Evolutionary conservation across 1,140 invertebrate species (phyloP).

Genomic region (Drosophila paulistorum): DNA sequence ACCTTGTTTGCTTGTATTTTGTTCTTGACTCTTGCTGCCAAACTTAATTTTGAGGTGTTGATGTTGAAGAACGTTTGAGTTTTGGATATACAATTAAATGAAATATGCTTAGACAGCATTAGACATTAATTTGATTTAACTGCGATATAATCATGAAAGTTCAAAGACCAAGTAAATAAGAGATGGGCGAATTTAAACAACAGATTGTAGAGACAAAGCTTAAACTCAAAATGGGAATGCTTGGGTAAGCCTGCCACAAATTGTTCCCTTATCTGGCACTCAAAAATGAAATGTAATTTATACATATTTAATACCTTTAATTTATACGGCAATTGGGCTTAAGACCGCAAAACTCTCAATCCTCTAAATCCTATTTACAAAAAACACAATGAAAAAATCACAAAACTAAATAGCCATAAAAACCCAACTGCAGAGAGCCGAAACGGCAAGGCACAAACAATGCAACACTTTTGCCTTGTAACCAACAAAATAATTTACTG

Average conservation of each 20-base stretch:
- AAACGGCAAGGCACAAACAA: slow-evolving; percentile 46
- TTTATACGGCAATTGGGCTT: slow-evolving; percentile 61
- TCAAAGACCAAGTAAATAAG: background rate
- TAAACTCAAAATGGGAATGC: background rate
- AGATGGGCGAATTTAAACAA: background rate
- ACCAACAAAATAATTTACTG: slow-evolving; percentile 78
- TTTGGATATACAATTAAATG: slow-evolving; percentile 59
- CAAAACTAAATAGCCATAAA: slow-evolving; percentile 74
- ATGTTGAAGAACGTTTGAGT: slow-evolving; percentile 61
- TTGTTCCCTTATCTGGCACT: slow-evolving; percentile 16
- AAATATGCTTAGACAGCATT: slow-evolving; percentile 69
- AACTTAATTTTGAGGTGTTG: slow-evolving; percentile 71
- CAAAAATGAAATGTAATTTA: slow-evolving; percentile 28
- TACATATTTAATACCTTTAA: slow-evolving; percentile 46
- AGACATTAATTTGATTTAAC: slow-evolving; percentile 75
- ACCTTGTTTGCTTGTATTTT: slow-evolving; percentile 61
- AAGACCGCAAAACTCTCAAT: slow-evolving; percentile 41
- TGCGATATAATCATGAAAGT: background rate
- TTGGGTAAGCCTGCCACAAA: background rate
- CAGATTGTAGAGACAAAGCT: background rate
- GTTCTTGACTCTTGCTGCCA: slow-evolving; percentile 32
- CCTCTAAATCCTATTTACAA: slow-evolving; percentile 47
- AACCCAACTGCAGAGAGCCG: slow-evolving; percentile 24
- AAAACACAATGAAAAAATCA: slow-evolving; percentile 44
- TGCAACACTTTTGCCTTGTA: slow-evolving; percentile 44